phyloP scores from a whole-genome alignment of 2,113 vertebrate species.

The Pithys albifrons region DNA sequence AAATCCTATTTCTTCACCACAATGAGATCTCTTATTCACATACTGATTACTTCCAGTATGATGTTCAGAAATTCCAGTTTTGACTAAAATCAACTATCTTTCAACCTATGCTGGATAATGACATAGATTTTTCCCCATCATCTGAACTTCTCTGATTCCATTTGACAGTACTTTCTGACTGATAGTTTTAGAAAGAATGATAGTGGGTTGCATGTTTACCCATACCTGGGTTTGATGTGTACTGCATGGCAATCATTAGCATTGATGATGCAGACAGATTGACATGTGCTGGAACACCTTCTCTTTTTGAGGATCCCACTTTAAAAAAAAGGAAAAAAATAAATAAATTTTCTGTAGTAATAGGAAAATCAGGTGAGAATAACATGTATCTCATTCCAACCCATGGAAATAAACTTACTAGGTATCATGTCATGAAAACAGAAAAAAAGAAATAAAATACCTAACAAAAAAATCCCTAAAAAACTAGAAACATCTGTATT shows the following conservation, averaged over 20 bases:
- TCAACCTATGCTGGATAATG: not conserved
- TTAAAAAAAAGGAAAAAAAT: constrained; percentile 37
- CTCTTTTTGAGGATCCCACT: constrained; percentile 97
- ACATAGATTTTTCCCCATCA: not conserved
- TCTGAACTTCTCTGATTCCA: not conserved
- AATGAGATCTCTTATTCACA: not conserved
- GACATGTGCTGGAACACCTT: constrained; percentile 93
- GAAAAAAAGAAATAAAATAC: not conserved
- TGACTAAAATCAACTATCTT: not conserved
- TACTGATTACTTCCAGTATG: not conserved
- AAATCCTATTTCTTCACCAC: not conserved
- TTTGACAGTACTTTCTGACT: not conserved
- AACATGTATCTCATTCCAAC: not conserved
- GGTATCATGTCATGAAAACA: not conserved
- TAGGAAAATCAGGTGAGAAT: not conserved
- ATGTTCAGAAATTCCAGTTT: not conserved
- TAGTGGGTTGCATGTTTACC: not conserved
- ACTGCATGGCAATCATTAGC: constrained; percentile 99
- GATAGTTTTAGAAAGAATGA: not conserved
- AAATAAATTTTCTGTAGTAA: not conserved
- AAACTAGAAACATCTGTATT: not conserved
- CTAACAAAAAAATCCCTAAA: not conserved
- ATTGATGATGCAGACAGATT: constrained; percentile 97
- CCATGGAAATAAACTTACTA: not conserved
- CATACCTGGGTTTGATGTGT: constrained; percentile 95